These are phyloP conservation scores for Hemitrygon akajei DNA, from an alignment of 2,797 vertebrate species.

Conservation along the genomic window DNA sequence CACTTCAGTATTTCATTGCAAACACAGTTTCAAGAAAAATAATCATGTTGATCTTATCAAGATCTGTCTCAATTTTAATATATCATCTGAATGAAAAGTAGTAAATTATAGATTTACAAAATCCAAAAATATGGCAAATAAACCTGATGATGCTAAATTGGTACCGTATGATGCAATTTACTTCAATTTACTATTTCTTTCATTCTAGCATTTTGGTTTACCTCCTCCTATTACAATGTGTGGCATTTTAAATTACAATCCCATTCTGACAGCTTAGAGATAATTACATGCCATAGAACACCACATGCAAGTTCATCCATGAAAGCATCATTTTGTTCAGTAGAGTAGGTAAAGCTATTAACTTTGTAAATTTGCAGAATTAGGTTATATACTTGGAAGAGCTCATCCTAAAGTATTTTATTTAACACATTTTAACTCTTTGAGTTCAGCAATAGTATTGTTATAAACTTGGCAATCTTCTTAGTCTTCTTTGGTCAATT, in stretches of 20 bases:
- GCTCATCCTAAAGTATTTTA: background rate
- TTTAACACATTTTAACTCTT: background rate
- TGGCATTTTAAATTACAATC: constrained; percentile 28
- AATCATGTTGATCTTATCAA: no score
- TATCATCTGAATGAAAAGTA: background rate
- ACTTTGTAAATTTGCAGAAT: background rate
- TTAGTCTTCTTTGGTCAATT: background rate
- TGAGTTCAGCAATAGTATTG: background rate
- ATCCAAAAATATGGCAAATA: background rate
- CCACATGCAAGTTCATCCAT: constrained; percentile 21
- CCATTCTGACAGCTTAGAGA: background rate
- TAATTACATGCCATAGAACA: constrained; percentile 6
- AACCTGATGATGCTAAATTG: background rate
- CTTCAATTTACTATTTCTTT: background rate
- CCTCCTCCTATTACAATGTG: background rate
- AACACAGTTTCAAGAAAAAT: no score
- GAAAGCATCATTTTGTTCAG: no score
- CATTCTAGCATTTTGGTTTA: background rate
- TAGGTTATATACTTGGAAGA: background rate
- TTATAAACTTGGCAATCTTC: background rate
- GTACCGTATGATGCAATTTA: background rate
- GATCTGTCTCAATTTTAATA: background rate
- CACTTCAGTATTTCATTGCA: no score
- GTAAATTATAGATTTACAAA: background rate
- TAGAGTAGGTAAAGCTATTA: background rate